Conservation (phyloP, 2,113 vertebrate species). For the human region DNA sequence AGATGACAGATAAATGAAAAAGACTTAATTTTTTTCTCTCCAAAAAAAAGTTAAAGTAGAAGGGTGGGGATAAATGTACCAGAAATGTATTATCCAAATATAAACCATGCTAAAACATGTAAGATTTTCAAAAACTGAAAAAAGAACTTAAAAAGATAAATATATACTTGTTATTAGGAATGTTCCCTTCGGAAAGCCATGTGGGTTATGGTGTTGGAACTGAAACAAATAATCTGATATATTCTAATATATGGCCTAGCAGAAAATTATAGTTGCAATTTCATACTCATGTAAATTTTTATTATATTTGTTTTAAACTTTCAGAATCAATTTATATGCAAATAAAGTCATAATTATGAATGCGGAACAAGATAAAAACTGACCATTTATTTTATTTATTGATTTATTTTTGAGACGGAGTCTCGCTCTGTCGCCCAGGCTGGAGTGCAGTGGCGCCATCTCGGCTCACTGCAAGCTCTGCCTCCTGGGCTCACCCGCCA, state of each 20-base stretch:
- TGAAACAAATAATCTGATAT: background rate
- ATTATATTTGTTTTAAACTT: background rate
- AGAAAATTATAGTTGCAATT: background rate
- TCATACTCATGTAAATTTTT: constrained; percentile 21
- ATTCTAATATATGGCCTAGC: background rate
- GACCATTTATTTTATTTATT: background rate
- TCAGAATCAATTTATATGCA: background rate
- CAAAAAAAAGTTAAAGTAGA: background rate
- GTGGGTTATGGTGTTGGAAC: background rate
- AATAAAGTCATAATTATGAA: background rate
- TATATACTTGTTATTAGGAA: background rate
- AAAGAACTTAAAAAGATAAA: background rate
- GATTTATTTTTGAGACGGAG: no score
- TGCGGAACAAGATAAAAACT: background rate
- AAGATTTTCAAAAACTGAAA: background rate
- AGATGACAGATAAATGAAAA: background rate
- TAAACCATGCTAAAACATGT: background rate
- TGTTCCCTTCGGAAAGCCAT: background rate
- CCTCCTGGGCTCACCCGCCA: no score
- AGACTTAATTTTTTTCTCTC: background rate
- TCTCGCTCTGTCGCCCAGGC: no score
- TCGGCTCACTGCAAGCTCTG: no score
- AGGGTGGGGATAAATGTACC: background rate
- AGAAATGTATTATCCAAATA: background rate
- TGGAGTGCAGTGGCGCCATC: no score